A percentile compares a stretch with the other conserved stretches of the same genome.
Conservation (phyloP, 2,113 vertebrate genomes). For the Aphyosemion australe region DNA sequence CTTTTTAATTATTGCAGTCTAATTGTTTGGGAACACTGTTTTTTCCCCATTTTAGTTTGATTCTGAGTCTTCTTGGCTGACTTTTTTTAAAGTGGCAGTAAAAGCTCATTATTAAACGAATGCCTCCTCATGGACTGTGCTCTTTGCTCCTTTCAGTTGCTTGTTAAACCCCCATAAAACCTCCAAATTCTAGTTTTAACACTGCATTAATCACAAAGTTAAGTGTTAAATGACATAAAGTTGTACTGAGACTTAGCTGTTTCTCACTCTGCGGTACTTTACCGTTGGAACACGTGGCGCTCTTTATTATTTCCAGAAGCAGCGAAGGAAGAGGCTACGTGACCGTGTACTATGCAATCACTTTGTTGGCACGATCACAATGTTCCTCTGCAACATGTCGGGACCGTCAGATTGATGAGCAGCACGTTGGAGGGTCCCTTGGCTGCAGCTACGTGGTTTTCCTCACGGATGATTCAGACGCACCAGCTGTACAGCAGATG, state of each 20-base stretch:
- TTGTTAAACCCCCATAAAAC: slow-evolving; percentile 31
- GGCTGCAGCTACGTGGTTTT: slow-evolving; percentile 28
- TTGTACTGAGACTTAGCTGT: slow-evolving; percentile 2
- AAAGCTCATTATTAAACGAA: slow-evolving; percentile 17
- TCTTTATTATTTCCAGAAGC: slow-evolving; percentile 22
- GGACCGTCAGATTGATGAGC: slow-evolving; percentile 18
- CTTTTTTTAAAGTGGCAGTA: background rate
- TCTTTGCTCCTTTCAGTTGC: slow-evolving; percentile 13
- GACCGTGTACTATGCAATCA: slow-evolving; percentile 29
- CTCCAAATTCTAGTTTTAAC: slow-evolving; percentile 29
- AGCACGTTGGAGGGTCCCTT: slow-evolving; percentile 30
- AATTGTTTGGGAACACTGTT: background rate
- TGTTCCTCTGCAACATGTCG: slow-evolving; percentile 40
- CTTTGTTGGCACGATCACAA: slow-evolving; percentile 47
- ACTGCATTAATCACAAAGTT: slow-evolving; percentile 28
- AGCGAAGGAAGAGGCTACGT: slow-evolving; percentile 10
- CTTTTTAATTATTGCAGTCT: slow-evolving; percentile 1
- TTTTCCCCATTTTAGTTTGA: background rate
- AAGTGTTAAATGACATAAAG: slow-evolving; percentile 25
- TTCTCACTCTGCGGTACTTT: slow-evolving; percentile 8
- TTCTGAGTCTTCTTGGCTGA: background rate
- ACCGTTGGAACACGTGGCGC: slow-evolving; percentile 17
- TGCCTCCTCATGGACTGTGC: slow-evolving; percentile 3
- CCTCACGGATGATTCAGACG: slow-evolving; percentile 36
- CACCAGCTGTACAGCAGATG: slow-evolving; percentile 52